A percentile compares a stretch with the other conserved stretches of the same genome.
Conservation (phyloP, 2,113 vertebrate genomes). For the Amazona guildingii region DNA sequence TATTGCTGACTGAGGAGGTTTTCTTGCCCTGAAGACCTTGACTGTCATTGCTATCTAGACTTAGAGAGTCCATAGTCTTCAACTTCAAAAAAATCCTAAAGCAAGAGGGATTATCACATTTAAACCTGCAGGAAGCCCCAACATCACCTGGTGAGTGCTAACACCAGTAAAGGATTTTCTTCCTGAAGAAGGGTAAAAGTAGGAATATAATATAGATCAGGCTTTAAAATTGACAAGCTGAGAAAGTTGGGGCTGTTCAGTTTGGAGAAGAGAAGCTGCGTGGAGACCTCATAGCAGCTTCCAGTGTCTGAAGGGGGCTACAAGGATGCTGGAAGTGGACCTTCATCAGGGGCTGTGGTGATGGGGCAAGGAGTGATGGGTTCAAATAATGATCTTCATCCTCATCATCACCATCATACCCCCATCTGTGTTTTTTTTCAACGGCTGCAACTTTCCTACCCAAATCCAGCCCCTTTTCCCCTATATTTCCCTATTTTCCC, state of each 20-base stretch:
- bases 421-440: background rate
- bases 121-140: background rate
- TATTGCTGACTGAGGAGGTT: background rate
- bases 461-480: background rate
- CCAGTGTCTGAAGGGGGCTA: background rate
- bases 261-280: background rate
- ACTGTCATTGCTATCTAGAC: background rate
- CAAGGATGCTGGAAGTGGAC: background rate
- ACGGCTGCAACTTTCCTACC: rapidly evolving
- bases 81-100: background rate
- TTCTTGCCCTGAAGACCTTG: background rate
- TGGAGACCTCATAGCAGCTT: background rate
- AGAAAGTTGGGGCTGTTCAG: background rate
- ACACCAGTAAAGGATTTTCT: background rate
- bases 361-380: background rate
- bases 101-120: background rate
- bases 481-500: background rate
- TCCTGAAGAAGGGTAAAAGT: background rate
- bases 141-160: background rate
- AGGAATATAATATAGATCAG: background rate
- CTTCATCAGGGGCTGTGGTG: background rate
- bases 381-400: background rate
- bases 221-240: background rate
- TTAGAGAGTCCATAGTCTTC: background rate
- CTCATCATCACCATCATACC: background rate